Evolutionary conservation across 2,113 vertebrate species (phyloP).

Genomic region (Calypte anna): DNA sequence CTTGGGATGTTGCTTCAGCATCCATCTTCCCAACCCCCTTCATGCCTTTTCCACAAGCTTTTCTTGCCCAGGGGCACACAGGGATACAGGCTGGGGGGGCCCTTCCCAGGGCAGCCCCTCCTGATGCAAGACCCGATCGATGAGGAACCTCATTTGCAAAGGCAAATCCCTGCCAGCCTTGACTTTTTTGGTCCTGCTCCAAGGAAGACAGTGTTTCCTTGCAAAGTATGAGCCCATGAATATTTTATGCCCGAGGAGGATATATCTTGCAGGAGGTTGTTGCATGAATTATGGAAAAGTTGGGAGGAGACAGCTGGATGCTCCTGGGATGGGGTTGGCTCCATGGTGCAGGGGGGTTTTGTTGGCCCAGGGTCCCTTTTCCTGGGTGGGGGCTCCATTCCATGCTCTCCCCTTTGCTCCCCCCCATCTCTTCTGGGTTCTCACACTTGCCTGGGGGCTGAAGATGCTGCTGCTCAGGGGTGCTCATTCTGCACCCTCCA

Average conservation of each 20-base stretch:
- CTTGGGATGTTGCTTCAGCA: neutral
- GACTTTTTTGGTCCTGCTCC: neutral
- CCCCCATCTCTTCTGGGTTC: neutral
- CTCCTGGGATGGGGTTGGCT: neutral
- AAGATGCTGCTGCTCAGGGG: rapidly evolving
- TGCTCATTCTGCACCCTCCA: rapidly evolving
- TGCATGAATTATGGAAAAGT: conserved; percentile 70
- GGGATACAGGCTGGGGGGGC: rapidly evolving
- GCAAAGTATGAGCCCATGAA: conserved; percentile 60
- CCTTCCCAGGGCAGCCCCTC: neutral
- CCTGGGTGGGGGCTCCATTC: neutral
- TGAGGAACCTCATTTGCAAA: conserved; percentile 26
- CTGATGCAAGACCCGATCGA: neutral
- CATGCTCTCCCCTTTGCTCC: neutral
- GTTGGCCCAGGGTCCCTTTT: rapidly evolving
- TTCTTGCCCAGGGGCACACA: rapidly evolving
- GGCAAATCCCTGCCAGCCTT: conserved; percentile 35
- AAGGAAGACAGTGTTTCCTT: conserved; percentile 57
- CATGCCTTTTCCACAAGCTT: neutral
- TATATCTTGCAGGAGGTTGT: conserved; percentile 58
- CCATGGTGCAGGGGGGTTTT: rapidly evolving
- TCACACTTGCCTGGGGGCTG: rapidly evolving
- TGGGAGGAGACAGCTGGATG: neutral
- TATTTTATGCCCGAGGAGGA: conserved; percentile 64
- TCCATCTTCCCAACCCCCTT: neutral